Evolutionary conservation across 2,888 invertebrate genomes (phyloP).

Genomic region (Sarcophaga variegata): DNA sequence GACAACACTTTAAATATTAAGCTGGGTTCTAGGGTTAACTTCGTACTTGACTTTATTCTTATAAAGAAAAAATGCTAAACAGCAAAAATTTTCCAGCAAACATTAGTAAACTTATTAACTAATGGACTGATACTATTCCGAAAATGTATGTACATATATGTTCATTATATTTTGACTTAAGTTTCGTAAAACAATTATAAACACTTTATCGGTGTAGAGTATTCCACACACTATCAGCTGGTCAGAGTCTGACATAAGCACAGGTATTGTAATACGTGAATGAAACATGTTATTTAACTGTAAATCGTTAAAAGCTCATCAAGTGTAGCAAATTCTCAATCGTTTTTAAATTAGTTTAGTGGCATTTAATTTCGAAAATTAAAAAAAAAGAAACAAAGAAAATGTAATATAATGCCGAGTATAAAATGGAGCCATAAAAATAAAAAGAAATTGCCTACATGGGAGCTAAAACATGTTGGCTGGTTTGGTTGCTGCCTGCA

Average conservation of each 20-base stretch:
- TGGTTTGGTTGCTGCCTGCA: conserved; percentile 13
- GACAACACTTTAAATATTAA: no score
- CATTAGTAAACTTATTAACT: no score
- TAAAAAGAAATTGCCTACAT: conserved; percentile 73
- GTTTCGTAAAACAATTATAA: not conserved
- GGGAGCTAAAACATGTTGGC: conserved; percentile 75
- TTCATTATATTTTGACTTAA: no score
- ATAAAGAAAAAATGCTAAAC: no score
- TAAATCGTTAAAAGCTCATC: conserved; percentile 71
- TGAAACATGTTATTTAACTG: conserved; percentile 31
- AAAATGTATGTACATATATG: no score
- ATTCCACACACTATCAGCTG: not conserved
- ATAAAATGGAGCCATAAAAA: not conserved
- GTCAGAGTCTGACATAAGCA: no score
- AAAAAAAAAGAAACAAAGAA: not conserved
- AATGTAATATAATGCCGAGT: no score
- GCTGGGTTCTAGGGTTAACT: no score
- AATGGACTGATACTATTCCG: no score
- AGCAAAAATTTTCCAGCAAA: no score
- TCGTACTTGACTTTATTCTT: no score
- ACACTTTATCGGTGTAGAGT: not conserved
- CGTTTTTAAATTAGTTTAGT: conserved; percentile 81
- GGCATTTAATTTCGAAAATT: conserved; percentile 75
- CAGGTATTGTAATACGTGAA: not conserved
- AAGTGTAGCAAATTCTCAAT: conserved; percentile 76